Evolutionary conservation across 2,888 invertebrate species (phyloP), one percentile per base, ranked within the genome.

Genomic region (Congeria kusceri): DNA sequence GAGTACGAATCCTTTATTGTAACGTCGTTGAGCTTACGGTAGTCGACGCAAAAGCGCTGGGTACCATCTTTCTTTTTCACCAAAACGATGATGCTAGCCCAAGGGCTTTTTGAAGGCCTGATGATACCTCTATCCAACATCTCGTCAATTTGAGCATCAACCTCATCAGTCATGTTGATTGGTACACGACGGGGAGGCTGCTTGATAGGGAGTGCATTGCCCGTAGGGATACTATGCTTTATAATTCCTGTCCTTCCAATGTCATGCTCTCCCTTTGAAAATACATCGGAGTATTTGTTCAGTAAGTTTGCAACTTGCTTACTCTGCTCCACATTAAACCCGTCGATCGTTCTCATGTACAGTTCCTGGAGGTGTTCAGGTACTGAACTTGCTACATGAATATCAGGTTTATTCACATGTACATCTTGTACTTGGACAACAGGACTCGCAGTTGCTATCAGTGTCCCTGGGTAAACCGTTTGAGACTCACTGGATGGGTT

Each of bases 51-150:
- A 32, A 83, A 83, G 1, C 80, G 32, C 15, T 28, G 62, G 2
- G 49, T 58, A 11, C 80, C 75, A 32, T 81, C 78, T 47, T 81
- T 81, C 62, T 84, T 77, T 18, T 25, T 63, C 0, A 81, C 78
- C 20, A 81, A 44, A 5, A 81, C 80, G n/a, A 81, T 53, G 0
- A 53, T 66, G n/a, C 70, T 44, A 18, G 76, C 59, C 83, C 77
- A 77, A 18, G 80, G 77, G 58, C 70, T 67, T 9, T 20, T n/a
- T n/a, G 77, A 77, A 25, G 72, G 64, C 32, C 77, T 49, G n/a
- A 77, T 74, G 0, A 83, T 65, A n/a, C 58, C 62, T 13, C 61
- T 67, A 5, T 65, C 3, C 5, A 78, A 39, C 79, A 82, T 78
- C 0, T 81, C 59, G 20, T 75, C 62, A 13, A 81, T 69, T 59